phyloP scores from a whole-genome alignment of 2,113 vertebrate species.

The Nothoprocta perdicaria region DNA sequence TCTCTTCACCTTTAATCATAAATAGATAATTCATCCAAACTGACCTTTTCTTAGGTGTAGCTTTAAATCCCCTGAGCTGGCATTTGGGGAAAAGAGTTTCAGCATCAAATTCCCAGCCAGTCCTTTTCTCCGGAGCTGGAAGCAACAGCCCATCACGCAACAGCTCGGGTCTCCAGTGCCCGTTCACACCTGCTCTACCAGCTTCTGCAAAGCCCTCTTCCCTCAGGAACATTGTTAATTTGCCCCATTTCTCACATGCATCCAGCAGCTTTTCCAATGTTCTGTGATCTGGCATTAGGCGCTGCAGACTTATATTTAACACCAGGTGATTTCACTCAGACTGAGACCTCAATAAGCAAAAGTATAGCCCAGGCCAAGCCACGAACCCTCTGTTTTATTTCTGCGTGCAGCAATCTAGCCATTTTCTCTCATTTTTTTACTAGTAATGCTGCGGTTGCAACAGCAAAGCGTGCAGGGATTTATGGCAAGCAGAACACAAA shows the following conservation, averaged over 20 bases:
- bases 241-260: neutral
- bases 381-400: neutral
- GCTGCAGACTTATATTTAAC: neutral
- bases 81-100: neutral
- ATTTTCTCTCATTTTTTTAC: neutral
- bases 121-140: neutral
- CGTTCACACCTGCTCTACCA: neutral
- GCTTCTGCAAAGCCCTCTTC: neutral
- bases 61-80: conserved; percentile 3
- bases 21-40: neutral
- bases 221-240: neutral
- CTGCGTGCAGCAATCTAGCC: neutral
- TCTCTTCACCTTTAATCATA: neutral
- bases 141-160: neutral
- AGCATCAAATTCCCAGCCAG: neutral
- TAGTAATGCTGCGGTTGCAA: neutral
- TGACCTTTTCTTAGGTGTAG: conserved; percentile 9
- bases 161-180: neutral
- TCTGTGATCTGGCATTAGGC: neutral
- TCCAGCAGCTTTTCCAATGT: neutral
- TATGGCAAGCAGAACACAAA: conserved; percentile 44
- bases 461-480: neutral
- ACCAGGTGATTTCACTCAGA: accelerated
- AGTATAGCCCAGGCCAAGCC: neutral
- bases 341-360: neutral